phyloP scores from a whole-genome alignment of 2,113 vertebrate species.

The Coturnix japonica region DNA sequence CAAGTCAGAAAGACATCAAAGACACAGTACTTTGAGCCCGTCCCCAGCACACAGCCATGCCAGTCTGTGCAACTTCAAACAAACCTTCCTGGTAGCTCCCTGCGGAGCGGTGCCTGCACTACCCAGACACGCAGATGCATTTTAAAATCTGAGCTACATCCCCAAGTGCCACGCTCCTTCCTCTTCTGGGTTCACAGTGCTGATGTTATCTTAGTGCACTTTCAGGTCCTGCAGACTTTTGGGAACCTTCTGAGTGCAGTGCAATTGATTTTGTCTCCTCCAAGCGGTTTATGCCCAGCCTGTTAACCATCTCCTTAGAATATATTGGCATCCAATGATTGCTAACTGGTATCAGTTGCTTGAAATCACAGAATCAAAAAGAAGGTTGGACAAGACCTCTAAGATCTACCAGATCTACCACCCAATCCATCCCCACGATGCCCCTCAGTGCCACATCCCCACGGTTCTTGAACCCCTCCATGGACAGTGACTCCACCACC shows the following conservation, averaged over 20 bases:
- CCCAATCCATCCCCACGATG: not conserved
- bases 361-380: not conserved
- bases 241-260: not conserved
- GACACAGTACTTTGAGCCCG: not conserved
- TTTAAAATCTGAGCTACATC: not conserved
- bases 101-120: accelerated
- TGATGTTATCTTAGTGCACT: not conserved
- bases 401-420: not conserved
- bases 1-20: not conserved
- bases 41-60: not conserved
- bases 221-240: not conserved
- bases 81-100: not conserved
- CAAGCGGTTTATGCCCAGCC: too few species aligned
- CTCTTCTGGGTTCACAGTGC: not conserved
- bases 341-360: not conserved
- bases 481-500: not conserved
- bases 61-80: not conserved
- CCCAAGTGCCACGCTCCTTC: not conserved
- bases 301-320: not conserved
- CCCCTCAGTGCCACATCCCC: not conserved
- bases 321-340: not conserved
- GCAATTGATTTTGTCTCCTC: not conserved
- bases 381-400: not conserved
- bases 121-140: not conserved
- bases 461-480: not conserved